Base-by-base conservation (phyloP, 2,888 invertebrate genomes). In the Ganaspis brasiliensis region DNA sequence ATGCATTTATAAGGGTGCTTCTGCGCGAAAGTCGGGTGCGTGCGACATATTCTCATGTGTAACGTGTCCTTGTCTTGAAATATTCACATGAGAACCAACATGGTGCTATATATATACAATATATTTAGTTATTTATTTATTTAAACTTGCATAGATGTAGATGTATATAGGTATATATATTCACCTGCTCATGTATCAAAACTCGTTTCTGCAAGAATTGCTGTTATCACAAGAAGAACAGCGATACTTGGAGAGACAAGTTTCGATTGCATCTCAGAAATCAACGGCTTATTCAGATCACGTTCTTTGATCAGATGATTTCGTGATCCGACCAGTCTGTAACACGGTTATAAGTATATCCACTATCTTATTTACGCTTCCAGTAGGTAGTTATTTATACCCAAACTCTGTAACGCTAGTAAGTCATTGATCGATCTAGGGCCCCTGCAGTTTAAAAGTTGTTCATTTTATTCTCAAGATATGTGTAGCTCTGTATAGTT, bases 61-160 rank as follows among this genome's bases (percentile, higher is more conserved):
- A 49, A 49, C 31, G 14, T 70, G 26, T 55, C 10, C 59, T 52
- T 67, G 63, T 74, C 79, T 78, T 83, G 73, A 83, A 83, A 83
- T 83, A 84, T 84, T 84, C 81, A 84, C 75, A 79, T 81, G 82
- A 77, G 80, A 81, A 79, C 78, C 75, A 74, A 79, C 45, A 14
- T 26, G 45, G 45, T n/a, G 67, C 14, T 52, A 52, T 16, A 52
- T 52, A 52, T 19, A 52, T 52, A 16, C 52, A 19, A 52, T 52
- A 52, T 19, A 52, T 52, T 19, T 16, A 19, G 16, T 8, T 19
- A 52, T 52, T 52, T 52, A 52, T 52, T 52, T 52, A 52, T 52
- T 52, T 52, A 52, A 52, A 52, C 19, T 4, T 45, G n/a, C 45
- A 12, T 26, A 19, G 19, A 72, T 76, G 49, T 61, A 63, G n/a